Conservation (phyloP, 2,113 vertebrate genomes). For the Indri indri region DNA sequence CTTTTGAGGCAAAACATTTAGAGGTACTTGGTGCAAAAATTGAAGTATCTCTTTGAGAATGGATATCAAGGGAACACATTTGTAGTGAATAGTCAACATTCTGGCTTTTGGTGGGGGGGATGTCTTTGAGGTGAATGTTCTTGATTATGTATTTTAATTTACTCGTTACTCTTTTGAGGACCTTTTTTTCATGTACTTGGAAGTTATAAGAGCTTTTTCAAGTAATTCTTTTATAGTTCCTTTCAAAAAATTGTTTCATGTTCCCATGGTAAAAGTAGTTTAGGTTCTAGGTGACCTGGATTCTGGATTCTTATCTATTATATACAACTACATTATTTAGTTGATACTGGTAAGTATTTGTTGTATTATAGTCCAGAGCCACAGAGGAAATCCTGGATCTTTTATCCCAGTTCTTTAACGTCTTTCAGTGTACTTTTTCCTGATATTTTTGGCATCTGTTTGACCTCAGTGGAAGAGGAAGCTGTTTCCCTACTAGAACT, state of each 20-base stretch:
- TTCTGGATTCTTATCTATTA: conserved; percentile 11
- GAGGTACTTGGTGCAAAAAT: background rate
- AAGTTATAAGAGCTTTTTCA: conserved; percentile 22
- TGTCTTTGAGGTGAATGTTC: conserved; percentile 6
- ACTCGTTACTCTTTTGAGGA: background rate
- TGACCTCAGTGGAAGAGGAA: background rate
- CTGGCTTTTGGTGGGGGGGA: background rate
- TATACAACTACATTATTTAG: background rate
- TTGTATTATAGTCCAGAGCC: background rate
- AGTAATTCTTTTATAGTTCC: background rate
- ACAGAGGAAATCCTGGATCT: background rate
- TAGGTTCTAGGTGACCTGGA: conserved; percentile 11
- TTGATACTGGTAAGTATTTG: background rate
- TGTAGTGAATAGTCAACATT: background rate
- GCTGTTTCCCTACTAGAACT: background rate
- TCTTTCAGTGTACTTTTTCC: background rate
- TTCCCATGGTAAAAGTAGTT: conserved; percentile 28
- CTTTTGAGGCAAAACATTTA: conserved; percentile 27
- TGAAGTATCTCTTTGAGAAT: conserved; percentile 19
- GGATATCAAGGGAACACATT: background rate
- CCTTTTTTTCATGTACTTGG: background rate
- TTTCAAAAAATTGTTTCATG: background rate
- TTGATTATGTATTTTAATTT: conserved; percentile 35
- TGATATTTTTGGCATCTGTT: background rate
- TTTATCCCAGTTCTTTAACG: background rate